Percentiles rank a stretch among this genome's conserved stretches.
Conservation (phyloP, 2,888 invertebrate species). For the Lithophane socia region DNA sequence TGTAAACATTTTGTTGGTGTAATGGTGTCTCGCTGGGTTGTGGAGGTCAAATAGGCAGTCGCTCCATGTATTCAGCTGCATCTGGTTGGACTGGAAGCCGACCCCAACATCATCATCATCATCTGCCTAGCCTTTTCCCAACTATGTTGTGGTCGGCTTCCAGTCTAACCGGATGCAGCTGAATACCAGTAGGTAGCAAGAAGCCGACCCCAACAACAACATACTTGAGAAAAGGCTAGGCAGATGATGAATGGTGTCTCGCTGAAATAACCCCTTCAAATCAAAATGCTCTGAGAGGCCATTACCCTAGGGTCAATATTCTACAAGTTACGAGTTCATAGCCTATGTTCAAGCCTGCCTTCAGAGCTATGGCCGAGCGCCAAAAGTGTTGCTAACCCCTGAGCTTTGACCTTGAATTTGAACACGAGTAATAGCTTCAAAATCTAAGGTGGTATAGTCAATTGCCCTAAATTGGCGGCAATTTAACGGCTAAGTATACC, state of each 20-base stretch:
- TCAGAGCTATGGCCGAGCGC: conserved; percentile 4
- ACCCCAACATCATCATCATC: too few species aligned
- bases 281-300: neutral
- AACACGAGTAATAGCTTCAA: neutral
- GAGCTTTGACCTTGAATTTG: conserved; percentile 33
- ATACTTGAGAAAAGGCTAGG: too few species aligned
- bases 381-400: conserved; percentile 33
- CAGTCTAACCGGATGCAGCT: too few species aligned
- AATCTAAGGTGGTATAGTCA: neutral
- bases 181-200: too few species aligned
- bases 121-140: too few species aligned
- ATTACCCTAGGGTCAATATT: neutral
- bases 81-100: too few species aligned
- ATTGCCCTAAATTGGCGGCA: neutral
- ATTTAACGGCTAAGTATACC: neutral
- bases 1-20: too few species aligned
- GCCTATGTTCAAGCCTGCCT: neutral
- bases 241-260: neutral
- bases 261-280: neutral
- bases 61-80: too few species aligned
- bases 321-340: neutral
- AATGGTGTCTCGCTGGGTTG: too few species aligned
- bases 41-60: too few species aligned
- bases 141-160: too few species aligned
- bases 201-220: too few species aligned